These are phyloP conservation scores for Falco rusticolus DNA, from an alignment of 2,797 vertebrate genomes.

Conservation along the genomic window DNA sequence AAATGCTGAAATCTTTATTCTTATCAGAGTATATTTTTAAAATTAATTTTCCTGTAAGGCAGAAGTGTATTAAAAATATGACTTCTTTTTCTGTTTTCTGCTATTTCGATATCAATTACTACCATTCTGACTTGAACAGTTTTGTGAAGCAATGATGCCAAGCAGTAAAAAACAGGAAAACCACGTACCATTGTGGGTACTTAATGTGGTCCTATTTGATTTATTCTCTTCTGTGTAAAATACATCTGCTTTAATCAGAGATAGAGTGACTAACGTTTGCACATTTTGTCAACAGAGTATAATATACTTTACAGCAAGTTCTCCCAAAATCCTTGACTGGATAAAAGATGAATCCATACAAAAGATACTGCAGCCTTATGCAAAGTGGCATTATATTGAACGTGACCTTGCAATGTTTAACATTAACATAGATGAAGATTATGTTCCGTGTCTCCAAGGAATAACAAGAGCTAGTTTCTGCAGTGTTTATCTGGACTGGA, in stretches of 20 bases:
- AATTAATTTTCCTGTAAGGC: neutral
- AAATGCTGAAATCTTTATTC: neutral
- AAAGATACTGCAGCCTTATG: slow-evolving; percentile 89
- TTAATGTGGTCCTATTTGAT: neutral
- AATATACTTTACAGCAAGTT: slow-evolving; percentile 92
- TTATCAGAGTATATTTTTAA: neutral
- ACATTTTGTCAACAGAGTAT: slow-evolving; percentile 84
- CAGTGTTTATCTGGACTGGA: slow-evolving; percentile 95
- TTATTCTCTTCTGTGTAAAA: neutral
- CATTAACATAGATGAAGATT: slow-evolving; percentile 95
- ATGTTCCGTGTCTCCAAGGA: slow-evolving; percentile 94
- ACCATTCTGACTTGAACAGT: neutral
- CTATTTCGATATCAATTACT: neutral
- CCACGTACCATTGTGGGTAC: neutral
- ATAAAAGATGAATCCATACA: slow-evolving; percentile 86
- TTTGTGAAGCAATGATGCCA: neutral
- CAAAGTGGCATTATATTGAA: slow-evolving; percentile 96
- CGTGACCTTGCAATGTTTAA: slow-evolving; percentile 93
- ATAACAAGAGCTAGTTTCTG: slow-evolving; percentile 96
- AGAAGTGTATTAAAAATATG: neutral
- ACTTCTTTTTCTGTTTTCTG: neutral
- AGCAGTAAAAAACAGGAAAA: neutral
- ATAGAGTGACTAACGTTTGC: neutral
- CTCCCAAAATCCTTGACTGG: slow-evolving; percentile 90
- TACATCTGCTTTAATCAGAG: neutral